Percentiles rank a stretch among this genome's conserved stretches.
phyloP scores from a whole-genome alignment of 2,113 vertebrate genomes.

The Beaufortia kweichowensis region DNA sequence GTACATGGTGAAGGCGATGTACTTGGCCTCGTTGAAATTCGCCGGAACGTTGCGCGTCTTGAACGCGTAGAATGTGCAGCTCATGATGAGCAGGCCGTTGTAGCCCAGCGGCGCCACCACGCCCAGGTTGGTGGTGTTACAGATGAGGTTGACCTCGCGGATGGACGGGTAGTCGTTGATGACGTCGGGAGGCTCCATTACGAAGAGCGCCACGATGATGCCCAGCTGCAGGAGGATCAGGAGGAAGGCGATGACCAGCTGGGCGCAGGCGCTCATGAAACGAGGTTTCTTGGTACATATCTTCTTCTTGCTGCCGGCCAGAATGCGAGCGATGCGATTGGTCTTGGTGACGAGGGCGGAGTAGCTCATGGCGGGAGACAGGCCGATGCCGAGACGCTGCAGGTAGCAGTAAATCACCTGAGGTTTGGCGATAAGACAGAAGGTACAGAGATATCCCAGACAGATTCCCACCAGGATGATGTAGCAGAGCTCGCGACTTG shows the following conservation, averaged over 20 bases:
- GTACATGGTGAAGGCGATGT: slow-evolving; percentile 99
- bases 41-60: slow-evolving; percentile 98
- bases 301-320: slow-evolving; percentile 99
- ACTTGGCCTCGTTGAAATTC: slow-evolving; percentile 98
- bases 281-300: slow-evolving; percentile 98
- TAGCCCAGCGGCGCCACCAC: slow-evolving; percentile 96
- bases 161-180: slow-evolving; percentile 75
- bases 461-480: slow-evolving; percentile 97
- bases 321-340: slow-evolving; percentile 95
- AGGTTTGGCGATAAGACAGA: slow-evolving; percentile 93
- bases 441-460: slow-evolving; percentile 96
- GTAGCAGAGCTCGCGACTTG: slow-evolving; percentile 96
- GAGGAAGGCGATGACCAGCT: slow-evolving; percentile 93
- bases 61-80: slow-evolving; percentile 98
- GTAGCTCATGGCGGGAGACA: slow-evolving; percentile 95
- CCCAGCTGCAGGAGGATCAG: slow-evolving; percentile 93
- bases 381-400: slow-evolving; percentile 91
- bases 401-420: slow-evolving; percentile 93
- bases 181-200: slow-evolving; percentile 90
- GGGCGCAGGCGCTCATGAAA: slow-evolving; percentile 98
- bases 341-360: slow-evolving; percentile 93
- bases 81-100: slow-evolving; percentile 94
- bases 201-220: slow-evolving; percentile 94
- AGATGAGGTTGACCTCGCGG: slow-evolving; percentile 95
- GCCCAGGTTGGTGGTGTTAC: slow-evolving; percentile 93